Evolutionary conservation across 2,888 invertebrate genomes (phyloP).

Genomic region (Callyntrura sp.): DNA sequence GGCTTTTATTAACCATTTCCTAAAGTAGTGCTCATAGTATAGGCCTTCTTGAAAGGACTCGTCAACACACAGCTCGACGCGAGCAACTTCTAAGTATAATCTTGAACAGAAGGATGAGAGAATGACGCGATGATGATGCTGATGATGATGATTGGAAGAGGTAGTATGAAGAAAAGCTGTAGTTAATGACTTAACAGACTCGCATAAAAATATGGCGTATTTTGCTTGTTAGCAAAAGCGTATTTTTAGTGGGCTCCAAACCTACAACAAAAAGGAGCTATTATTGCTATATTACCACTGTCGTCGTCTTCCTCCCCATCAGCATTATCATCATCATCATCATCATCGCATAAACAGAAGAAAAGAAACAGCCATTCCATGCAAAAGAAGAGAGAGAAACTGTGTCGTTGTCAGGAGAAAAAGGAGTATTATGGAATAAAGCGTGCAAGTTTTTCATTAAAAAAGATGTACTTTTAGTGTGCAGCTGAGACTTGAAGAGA

Average conservation of each 20-base stretch:
- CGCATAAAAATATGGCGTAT: not conserved
- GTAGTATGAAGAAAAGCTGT: not conserved
- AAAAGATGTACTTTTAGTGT: too few species aligned
- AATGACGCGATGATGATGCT: not conserved
- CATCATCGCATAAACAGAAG: too few species aligned
- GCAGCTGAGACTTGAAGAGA: too few species aligned
- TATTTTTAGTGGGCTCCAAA: too few species aligned
- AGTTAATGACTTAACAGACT: slow-evolving; percentile 25
- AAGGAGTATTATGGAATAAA: not conserved
- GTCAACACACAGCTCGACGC: not conserved
- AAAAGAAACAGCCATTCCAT: not conserved
- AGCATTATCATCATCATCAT: not conserved
- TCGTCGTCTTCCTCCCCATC: not conserved
- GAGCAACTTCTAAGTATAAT: not conserved
- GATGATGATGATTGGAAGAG: slow-evolving; percentile 3
- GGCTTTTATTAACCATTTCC: slow-evolving; percentile 22
- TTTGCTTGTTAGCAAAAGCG: slow-evolving; percentile 31
- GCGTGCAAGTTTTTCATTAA: not conserved
- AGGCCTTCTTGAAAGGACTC: not conserved
- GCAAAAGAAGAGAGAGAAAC: not conserved
- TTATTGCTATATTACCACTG: not conserved
- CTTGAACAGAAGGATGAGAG: not conserved
- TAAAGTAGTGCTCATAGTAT: not conserved
- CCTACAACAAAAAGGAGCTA: not conserved
- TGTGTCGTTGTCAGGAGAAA: not conserved